Conservation (phyloP, 2,113 vertebrate species). For the Hippopotamus amphibius region DNA sequence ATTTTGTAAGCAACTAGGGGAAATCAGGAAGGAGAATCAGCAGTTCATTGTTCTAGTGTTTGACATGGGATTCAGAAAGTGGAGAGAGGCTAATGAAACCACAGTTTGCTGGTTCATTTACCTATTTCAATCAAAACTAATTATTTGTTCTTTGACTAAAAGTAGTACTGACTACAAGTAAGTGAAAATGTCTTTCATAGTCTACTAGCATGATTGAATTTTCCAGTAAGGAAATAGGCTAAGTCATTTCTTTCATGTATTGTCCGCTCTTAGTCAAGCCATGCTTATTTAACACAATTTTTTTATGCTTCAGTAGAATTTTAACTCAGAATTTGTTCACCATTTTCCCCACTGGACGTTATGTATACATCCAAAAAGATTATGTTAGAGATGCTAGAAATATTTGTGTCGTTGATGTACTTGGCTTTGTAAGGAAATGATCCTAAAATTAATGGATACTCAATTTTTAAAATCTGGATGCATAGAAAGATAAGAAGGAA, state of each 20-base stretch:
- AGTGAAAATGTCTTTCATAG: slow-evolving; percentile 44
- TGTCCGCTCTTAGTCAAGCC: background rate
- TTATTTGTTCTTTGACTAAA: slow-evolving; percentile 39
- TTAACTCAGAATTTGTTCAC: background rate
- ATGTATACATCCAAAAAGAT: background rate
- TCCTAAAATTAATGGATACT: background rate
- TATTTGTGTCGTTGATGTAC: background rate
- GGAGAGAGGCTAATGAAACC: background rate
- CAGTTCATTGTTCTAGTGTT: background rate
- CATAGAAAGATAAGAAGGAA: background rate
- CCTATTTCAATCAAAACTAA: slow-evolving; percentile 38
- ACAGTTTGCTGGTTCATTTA: background rate
- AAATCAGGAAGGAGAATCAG: background rate
- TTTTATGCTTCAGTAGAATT: background rate
- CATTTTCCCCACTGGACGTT: background rate
- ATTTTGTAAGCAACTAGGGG: background rate
- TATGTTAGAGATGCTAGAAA: background rate
- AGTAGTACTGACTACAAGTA: slow-evolving; percentile 38
- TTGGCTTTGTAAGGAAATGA: slow-evolving; percentile 3
- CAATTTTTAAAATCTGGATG: background rate
- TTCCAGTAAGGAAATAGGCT: slow-evolving; percentile 5
- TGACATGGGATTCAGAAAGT: background rate
- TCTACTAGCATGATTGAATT: slow-evolving; percentile 3
- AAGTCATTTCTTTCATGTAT: slow-evolving; percentile 44
- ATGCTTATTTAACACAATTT: background rate